These are phyloP conservation scores for Peromyscus leucopus DNA, from an alignment of 2,113 vertebrate species.

Conservation along the genomic window DNA sequence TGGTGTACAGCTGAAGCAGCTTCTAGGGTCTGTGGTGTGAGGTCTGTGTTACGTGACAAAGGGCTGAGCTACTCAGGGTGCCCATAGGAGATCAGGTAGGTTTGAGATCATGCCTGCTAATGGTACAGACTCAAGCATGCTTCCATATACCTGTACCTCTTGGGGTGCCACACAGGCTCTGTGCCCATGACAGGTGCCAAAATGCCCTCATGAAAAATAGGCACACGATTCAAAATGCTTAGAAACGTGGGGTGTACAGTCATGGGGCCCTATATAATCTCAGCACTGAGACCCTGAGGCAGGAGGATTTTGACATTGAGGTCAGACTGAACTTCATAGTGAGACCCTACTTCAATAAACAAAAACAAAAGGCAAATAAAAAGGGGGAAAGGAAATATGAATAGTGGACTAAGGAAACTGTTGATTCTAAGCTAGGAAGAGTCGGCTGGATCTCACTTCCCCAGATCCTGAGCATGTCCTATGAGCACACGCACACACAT, in stretches of 20 bases:
- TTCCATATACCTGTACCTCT: accelerated
- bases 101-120: accelerated
- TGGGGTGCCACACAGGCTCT: too few species aligned
- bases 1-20: too few species aligned
- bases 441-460: neutral
- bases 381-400: accelerated
- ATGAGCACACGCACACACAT: neutral
- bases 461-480: neutral
- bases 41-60: accelerated
- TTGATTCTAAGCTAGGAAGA: neutral
- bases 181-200: accelerated
- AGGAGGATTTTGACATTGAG: neutral
- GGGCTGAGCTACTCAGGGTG: accelerated
- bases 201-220: accelerated
- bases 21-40: too few species aligned
- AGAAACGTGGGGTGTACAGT: neutral
- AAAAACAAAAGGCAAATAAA: neutral
- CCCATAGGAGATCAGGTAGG: accelerated
- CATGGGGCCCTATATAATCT: neutral
- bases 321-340: neutral
- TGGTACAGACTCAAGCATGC: accelerated
- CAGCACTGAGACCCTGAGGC: neutral
- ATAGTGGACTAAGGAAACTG: neutral
- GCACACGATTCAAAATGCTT: neutral
- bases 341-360: neutral